Percentiles rank a stretch among this genome's conserved stretches.
phyloP scores from a whole-genome alignment of 2,797 vertebrate genomes.

The Scleropages formosus region DNA sequence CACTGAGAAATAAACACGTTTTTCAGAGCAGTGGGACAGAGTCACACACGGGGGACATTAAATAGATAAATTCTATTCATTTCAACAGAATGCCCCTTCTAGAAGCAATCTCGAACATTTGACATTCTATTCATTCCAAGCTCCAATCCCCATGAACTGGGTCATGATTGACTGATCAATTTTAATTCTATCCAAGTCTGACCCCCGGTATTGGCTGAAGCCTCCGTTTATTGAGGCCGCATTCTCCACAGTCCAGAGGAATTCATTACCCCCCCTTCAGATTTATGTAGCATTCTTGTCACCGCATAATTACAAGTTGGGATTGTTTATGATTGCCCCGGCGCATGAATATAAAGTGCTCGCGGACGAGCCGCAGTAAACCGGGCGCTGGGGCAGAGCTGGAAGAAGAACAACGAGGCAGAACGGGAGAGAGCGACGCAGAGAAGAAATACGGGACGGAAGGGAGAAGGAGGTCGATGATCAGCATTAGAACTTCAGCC shows the following conservation, averaged over 20 bases:
- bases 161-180: slow-evolving; percentile 25
- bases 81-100: slow-evolving; percentile 12
- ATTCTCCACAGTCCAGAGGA: slow-evolving; percentile 41
- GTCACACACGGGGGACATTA: not conserved
- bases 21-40: not conserved
- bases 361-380: not conserved
- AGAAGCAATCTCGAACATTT: not conserved
- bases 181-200: slow-evolving; percentile 24
- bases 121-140: slow-evolving; percentile 11
- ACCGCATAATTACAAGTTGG: slow-evolving; percentile 59
- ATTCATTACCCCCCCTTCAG: slow-evolving; percentile 54
- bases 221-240: not conserved
- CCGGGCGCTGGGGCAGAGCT: not conserved
- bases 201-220: slow-evolving; percentile 1
- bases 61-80: slow-evolving; percentile 5
- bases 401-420: not conserved
- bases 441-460: slow-evolving; percentile 3
- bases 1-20: not conserved
- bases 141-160: slow-evolving; percentile 8
- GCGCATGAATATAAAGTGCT: slow-evolving; percentile 41
- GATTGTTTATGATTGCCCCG: slow-evolving; percentile 56
- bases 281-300: slow-evolving; percentile 56
- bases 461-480: not conserved
- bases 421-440: not conserved
- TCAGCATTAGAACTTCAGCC: not conserved